phyloP scores from a whole-genome alignment of 1,140 invertebrate species.

The Phocides pigmalion region DNA sequence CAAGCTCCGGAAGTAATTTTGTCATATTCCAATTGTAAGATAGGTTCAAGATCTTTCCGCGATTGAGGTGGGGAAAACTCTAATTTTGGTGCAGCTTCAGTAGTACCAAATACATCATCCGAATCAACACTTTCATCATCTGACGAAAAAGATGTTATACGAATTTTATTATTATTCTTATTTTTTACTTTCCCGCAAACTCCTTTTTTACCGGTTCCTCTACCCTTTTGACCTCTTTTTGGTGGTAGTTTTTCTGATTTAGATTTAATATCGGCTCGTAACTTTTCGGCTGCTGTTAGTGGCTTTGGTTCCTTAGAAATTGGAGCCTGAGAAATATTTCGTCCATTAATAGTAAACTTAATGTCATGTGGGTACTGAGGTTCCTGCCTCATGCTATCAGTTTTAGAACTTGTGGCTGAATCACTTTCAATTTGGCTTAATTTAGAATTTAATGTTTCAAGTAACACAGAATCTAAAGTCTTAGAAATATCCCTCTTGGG shows the following conservation, averaged over 20 bases:
- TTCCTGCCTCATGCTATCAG: conserved; percentile 86
- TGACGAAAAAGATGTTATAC: conserved; percentile 89
- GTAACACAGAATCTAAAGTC: conserved; percentile 85
- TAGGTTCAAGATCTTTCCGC: conserved; percentile 88
- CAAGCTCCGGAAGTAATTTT: conserved; percentile 86
- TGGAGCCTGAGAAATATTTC: conserved; percentile 69
- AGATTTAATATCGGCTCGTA: conserved; percentile 82
- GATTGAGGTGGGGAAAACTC: conserved; percentile 89
- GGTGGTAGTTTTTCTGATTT: conserved; percentile 82
- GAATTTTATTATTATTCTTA: conserved; percentile 86
- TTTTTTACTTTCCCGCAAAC: conserved; percentile 80
- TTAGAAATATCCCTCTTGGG: conserved; percentile 88
- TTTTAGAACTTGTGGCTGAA: conserved; percentile 87
- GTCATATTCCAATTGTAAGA: conserved; percentile 87
- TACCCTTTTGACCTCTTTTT: conserved; percentile 83
- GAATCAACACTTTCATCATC: conserved; percentile 89
- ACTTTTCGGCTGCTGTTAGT: conserved; percentile 76
- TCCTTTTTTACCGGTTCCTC: conserved; percentile 83
- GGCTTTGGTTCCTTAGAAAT: conserved; percentile 75
- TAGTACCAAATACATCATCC: conserved; percentile 88
- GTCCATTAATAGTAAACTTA: conserved; percentile 78
- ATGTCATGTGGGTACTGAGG: conserved; percentile 83
- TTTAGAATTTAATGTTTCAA: conserved; percentile 89
- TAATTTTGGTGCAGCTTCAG: conserved; percentile 87
- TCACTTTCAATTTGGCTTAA: conserved; percentile 89